Conservation (phyloP, 2,113 vertebrate genomes). For the Ciconia maguari region DNA sequence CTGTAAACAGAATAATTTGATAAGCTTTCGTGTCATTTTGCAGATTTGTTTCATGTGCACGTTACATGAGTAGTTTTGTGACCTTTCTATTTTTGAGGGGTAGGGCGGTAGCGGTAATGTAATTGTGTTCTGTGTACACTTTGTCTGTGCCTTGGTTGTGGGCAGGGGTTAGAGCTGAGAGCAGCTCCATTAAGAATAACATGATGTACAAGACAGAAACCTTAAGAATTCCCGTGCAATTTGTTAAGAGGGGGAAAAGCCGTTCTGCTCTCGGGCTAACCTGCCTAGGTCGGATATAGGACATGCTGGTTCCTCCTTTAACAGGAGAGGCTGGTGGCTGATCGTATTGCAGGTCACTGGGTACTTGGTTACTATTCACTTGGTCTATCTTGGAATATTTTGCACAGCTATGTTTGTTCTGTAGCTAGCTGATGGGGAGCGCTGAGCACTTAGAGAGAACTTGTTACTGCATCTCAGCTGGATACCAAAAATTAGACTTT, state of each 20-base stretch:
- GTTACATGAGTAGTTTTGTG: background rate
- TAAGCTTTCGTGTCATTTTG: background rate
- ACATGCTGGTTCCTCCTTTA: background rate
- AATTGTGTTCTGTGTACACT: background rate
- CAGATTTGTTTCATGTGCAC: background rate
- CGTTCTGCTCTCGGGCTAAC: background rate
- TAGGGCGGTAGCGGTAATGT: rapidly evolving
- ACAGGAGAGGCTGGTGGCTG: background rate
- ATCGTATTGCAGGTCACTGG: background rate
- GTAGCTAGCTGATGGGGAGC: background rate
- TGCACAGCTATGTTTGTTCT: background rate
- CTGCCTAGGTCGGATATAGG: background rate
- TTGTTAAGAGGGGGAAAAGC: background rate
- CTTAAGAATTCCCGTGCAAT: background rate
- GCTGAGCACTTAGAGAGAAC: background rate
- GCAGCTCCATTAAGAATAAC: background rate
- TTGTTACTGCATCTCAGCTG: background rate
- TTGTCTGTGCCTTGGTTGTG: background rate
- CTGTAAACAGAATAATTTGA: background rate
- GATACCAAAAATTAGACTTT: background rate
- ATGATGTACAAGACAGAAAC: background rate
- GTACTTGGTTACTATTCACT: background rate
- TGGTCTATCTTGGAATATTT: background rate
- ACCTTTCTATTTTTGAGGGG: background rate
- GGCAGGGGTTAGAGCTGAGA: background rate